phyloP scores from a whole-genome alignment of 2,888 invertebrate species.

The Coleophora flavipennella region DNA sequence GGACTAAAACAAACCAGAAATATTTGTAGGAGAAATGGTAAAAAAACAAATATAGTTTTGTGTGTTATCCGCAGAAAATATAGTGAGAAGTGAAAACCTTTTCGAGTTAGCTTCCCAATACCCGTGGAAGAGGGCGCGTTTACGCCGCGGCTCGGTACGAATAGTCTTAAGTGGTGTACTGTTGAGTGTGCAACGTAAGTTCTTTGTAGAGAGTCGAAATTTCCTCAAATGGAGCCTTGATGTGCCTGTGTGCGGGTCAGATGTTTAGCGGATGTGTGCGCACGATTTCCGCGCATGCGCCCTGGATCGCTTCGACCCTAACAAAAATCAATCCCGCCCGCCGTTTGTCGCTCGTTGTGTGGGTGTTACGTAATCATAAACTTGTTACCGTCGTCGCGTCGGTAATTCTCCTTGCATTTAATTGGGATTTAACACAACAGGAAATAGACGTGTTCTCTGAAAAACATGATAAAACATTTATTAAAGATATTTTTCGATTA shows the following conservation, averaged over 20 bases:
- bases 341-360: constrained; percentile 36
- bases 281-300: constrained; percentile 53
- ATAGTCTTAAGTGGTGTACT: constrained; percentile 50
- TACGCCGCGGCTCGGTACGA: constrained; percentile 49
- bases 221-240: constrained; percentile 16
- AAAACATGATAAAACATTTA: neutral
- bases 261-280: constrained; percentile 27
- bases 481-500: no score
- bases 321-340: constrained; percentile 67
- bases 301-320: constrained; percentile 28
- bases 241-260: neutral
- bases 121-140: constrained; percentile 68
- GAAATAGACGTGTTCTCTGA: neutral
- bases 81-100: constrained; percentile 55
- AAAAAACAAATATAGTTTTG: no score
- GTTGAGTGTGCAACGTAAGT: constrained; percentile 15
- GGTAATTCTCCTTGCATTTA: constrained; percentile 38
- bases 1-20: no score
- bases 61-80: constrained; percentile 38
- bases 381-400: constrained; percentile 41
- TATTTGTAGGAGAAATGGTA: no score
- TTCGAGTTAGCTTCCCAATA: constrained; percentile 53
- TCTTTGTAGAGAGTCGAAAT: constrained; percentile 12
- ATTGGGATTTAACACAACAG: constrained; percentile 34
- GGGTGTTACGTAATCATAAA: constrained; percentile 65